Evolutionary conservation across 2,888 invertebrate species (phyloP).

Genomic region (Drosophila pseudotalamancana): DNA sequence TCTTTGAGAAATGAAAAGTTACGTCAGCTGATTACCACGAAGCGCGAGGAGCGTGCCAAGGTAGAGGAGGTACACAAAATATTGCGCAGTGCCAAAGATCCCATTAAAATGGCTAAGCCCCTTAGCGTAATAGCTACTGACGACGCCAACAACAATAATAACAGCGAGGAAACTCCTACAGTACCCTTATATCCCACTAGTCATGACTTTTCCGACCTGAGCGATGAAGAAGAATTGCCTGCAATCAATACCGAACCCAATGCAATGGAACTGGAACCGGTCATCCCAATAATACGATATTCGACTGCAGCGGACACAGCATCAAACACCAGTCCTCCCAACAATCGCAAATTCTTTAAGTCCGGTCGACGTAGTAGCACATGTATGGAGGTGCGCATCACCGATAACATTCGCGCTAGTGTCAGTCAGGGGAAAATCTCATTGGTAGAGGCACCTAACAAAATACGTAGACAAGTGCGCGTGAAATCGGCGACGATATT

Average conservation of each 20-base stretch:
- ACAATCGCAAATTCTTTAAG: slow-evolving; percentile 82
- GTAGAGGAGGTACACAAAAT: slow-evolving; percentile 79
- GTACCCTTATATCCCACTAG: neutral
- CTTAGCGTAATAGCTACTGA: slow-evolving; percentile 55
- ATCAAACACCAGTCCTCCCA: slow-evolving; percentile 18
- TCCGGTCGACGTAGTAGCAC: slow-evolving; percentile 71
- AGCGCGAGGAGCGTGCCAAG: slow-evolving; percentile 76
- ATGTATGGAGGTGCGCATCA: slow-evolving; percentile 80
- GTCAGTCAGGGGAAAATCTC: slow-evolving; percentile 79
- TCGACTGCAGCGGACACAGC: slow-evolving; percentile 13
- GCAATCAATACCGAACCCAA: neutral
- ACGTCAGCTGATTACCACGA: slow-evolving; percentile 72
- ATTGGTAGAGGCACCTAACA: slow-evolving; percentile 59
- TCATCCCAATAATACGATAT: slow-evolving; percentile 67
- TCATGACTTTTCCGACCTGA: slow-evolving; percentile 70
- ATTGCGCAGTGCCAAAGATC: slow-evolving; percentile 77
- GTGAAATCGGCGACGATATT: slow-evolving; percentile 71
- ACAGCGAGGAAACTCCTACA: slow-evolving; percentile 27
- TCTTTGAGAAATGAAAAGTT: slow-evolving; percentile 79
- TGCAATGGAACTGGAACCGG: slow-evolving; percentile 55
- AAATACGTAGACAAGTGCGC: slow-evolving; percentile 47
- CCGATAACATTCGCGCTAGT: slow-evolving; percentile 79
- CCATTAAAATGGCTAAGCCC: slow-evolving; percentile 82
- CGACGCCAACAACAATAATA: slow-evolving; percentile 55
- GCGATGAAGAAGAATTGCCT: slow-evolving; percentile 48